These are phyloP conservation scores for Tylochromis polylepis DNA, from an alignment of 2,113 vertebrate species.

Conservation along the genomic window DNA sequence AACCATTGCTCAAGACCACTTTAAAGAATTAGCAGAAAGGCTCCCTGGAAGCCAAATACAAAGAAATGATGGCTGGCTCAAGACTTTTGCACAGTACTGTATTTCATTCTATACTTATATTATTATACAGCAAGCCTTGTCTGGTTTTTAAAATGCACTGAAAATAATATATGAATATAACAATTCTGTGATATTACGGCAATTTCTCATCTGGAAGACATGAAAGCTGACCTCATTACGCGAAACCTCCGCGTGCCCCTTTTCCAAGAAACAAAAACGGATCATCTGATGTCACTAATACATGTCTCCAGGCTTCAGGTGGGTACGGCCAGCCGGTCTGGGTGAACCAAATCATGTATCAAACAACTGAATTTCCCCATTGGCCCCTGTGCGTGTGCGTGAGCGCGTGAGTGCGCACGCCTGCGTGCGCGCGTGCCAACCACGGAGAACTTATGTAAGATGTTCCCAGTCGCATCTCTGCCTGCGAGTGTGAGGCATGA, in stretches of 20 bases:
- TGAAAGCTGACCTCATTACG: neutral
- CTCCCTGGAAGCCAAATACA: neutral
- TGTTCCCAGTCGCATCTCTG: constrained; percentile 51
- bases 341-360: neutral
- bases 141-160: neutral
- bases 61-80: neutral
- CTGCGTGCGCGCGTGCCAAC: neutral
- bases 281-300: neutral
- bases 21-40: neutral
- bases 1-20: neutral
- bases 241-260: neutral
- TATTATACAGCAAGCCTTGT: neutral
- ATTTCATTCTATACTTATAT: neutral
- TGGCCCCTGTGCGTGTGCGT: neutral
- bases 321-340: neutral
- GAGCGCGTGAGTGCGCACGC: neutral
- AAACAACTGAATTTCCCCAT: constrained; percentile 1
- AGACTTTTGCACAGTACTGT: neutral
- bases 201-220: neutral
- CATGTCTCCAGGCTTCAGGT: neutral
- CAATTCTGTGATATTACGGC: neutral
- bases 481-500: constrained; percentile 30
- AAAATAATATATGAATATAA: neutral
- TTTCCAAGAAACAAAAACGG: neutral
- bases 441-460: constrained; percentile 53